Conservation (phyloP, 1,140 invertebrate species). For the Centruroides sculpturatus region DNA sequence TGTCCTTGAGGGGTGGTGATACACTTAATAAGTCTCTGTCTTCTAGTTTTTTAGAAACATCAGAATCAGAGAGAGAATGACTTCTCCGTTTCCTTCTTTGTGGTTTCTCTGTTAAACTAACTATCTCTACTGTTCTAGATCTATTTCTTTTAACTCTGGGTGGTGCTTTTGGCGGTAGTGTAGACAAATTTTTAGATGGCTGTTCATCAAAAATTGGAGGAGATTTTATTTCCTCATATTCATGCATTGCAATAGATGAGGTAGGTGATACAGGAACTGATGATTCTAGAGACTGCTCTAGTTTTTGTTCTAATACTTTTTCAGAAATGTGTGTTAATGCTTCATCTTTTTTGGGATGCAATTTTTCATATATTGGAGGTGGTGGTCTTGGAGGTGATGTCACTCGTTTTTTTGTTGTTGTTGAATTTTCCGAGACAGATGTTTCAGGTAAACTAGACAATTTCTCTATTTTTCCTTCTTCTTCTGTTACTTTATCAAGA, state of each 20-base stretch:
- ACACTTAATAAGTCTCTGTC: not conserved
- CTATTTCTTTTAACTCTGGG: constrained; percentile 5
- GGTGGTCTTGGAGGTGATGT: too few species aligned
- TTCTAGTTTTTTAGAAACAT: constrained; percentile 3
- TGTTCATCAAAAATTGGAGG: not conserved
- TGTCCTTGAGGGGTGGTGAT: not conserved
- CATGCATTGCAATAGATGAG: not conserved
- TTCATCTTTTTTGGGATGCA: not conserved
- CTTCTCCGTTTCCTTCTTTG: constrained; percentile 2
- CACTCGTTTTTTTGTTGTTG: too few species aligned
- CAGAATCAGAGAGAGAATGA: constrained; percentile 10
- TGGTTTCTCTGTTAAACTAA: not conserved
- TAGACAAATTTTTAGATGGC: not conserved
- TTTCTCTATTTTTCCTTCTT: too few species aligned
- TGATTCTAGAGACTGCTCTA: not conserved
- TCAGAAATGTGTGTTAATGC: not conserved
- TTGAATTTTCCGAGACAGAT: too few species aligned
- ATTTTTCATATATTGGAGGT: too few species aligned
- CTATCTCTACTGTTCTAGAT: constrained; percentile 11
- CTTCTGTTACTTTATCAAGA: too few species aligned
- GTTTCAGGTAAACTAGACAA: too few species aligned
- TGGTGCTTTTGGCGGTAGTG: constrained; percentile 4
- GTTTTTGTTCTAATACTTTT: not conserved
- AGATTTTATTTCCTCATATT: not conserved
- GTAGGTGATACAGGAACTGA: not conserved